Percentiles rank a stretch among this genome's conserved stretches.
Conservation (phyloP, 2,113 vertebrate species). For the Lucifuga dentata region DNA sequence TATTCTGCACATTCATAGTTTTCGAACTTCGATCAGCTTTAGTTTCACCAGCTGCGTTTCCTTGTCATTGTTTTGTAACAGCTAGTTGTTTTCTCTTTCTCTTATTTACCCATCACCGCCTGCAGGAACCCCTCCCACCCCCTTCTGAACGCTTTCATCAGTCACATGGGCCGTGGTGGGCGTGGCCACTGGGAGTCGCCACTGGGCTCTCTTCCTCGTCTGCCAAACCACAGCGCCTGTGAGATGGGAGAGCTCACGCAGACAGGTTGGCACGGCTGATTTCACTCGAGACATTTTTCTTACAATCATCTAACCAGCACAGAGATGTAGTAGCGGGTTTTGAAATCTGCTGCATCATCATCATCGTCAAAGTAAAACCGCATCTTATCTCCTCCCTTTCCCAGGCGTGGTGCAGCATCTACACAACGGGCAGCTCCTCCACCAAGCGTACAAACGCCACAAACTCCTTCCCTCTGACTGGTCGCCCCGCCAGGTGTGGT, state of each 20-base stretch:
- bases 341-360: background rate
- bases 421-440: slow-evolving; percentile 89
- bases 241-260: slow-evolving; percentile 98
- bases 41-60: background rate
- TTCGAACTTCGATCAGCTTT: no score
- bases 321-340: no score
- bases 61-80: no score
- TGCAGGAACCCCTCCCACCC: slow-evolving; percentile 91
- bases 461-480: slow-evolving; percentile 85
- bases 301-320: background rate
- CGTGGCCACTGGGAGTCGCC: slow-evolving; percentile 88
- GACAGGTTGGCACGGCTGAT: slow-evolving; percentile 85
- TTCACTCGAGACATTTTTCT: background rate
- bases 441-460: slow-evolving; percentile 89
- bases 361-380: background rate
- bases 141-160: slow-evolving; percentile 89
- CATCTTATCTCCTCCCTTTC: background rate
- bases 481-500: slow-evolving; percentile 88
- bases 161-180: slow-evolving; percentile 88
- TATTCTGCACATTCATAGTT: no score
- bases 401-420: slow-evolving; percentile 95
- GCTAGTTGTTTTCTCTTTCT: background rate
- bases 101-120: background rate
- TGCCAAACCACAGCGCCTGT: slow-evolving; percentile 90
- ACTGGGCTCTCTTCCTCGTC: slow-evolving; percentile 88